Evolutionary conservation across 2,888 invertebrate genomes (phyloP), one percentile per base, ranked within the genome.

Genomic region (Thymelicus acteon): DNA sequence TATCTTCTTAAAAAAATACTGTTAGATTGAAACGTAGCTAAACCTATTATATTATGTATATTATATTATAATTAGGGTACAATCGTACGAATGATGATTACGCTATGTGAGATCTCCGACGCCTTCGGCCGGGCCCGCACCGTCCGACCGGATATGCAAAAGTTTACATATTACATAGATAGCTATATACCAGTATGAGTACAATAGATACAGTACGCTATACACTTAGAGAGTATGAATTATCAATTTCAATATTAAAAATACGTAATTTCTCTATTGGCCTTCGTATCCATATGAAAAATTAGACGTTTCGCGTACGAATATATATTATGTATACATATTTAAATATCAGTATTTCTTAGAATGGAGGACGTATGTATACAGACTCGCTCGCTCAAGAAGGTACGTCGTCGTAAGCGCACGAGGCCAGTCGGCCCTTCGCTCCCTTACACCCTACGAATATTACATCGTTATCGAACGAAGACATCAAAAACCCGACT

Each of bases 1-100:
- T 93, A 93, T 93, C 93, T 93, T 93, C 90, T 93, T 93, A 93
- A 92, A 93, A 93, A 93, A 93, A 93, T 93, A 93, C 93, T 93
- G 93, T 93, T 93, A 93, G 93, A 93, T 93, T 92, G 93, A 93
- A 93, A 93, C 88, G 89, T 91, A 91, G 92, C 93, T 93, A 92
- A 90, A 85, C 88, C 93, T 93, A 93, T 88, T 81, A 81, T 79
- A 78, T 89, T 90, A 91, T 91, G 89, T 90, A 90, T 91, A 91
- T 86, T 90, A 90, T 91, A 91, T 86, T 84, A 86, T 88, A 87
- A 89, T 87, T 87, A 92, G 90, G 88, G 91, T 92, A 91, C 88
- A 88, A 90, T 91, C 88, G 90, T 91, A 91, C 89, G 85, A 89
- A 88, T 87, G 90, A 89, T 89, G 91, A 91, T 91, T 90, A 92